These are phyloP conservation scores for Geotrupes spiniger DNA, from an alignment of 2,888 invertebrate genomes.

Conservation along the genomic window DNA sequence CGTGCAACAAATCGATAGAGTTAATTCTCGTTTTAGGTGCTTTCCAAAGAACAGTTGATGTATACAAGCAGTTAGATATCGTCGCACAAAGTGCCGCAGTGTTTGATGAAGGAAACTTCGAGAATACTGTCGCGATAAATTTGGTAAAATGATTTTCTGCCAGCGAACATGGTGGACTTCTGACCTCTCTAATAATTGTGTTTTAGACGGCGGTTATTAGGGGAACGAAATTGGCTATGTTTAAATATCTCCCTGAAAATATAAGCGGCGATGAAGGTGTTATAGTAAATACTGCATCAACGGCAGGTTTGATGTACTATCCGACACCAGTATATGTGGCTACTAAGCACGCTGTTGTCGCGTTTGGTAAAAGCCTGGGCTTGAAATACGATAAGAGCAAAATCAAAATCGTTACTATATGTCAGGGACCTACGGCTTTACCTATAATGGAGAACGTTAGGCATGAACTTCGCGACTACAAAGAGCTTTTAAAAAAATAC, in stretches of 20 bases:
- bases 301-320: conserved; percentile 26
- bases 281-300: conserved; percentile 33
- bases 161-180: too few relatives aligned
- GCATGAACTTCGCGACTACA: too few relatives aligned
- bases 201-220: conserved; percentile 10
- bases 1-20: not conserved
- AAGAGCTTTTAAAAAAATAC: too few relatives aligned
- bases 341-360: conserved; percentile 31
- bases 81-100: conserved; percentile 17
- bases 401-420: conserved; percentile 28
- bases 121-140: conserved; percentile 13
- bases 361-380: conserved; percentile 23
- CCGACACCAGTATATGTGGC: conserved; percentile 27
- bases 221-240: conserved; percentile 20
- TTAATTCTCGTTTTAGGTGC: conserved; percentile 14
- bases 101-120: conserved; percentile 7
- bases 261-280: conserved; percentile 31
- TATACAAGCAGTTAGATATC: conserved; percentile 17
- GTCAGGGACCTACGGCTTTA: conserved; percentile 30
- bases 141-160: conserved; percentile 16
- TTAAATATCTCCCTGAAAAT: conserved; percentile 32
- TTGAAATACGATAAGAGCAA: conserved; percentile 20
- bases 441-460: too few relatives aligned
- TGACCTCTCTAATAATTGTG: not conserved
- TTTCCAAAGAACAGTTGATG: conserved; percentile 13